A percentile compares a stretch with the other conserved stretches of the same genome.
These are phyloP conservation scores for Thalpophila matura DNA, from an alignment of 2,888 invertebrate genomes.

Conservation along the genomic window DNA sequence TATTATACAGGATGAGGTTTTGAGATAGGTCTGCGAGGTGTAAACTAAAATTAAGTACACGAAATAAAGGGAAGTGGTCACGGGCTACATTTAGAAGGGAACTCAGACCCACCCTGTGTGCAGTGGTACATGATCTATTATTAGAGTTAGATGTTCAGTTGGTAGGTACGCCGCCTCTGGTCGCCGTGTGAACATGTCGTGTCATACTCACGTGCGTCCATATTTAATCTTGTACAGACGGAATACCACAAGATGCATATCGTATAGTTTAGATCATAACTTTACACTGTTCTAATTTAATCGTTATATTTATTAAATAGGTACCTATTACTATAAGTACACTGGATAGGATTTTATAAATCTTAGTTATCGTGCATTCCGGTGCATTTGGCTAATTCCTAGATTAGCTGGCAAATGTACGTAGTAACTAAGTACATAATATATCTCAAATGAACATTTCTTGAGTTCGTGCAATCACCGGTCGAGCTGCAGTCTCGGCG, in stretches of 20 bases:
- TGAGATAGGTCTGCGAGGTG: neutral
- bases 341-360: slow-evolving; percentile 2
- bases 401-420: neutral
- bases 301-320: slow-evolving; percentile 6
- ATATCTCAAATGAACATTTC: neutral
- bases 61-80: neutral
- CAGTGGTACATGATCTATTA: neutral
- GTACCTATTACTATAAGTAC: neutral
- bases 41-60: neutral
- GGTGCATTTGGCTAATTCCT: neutral
- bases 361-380: slow-evolving; percentile 12
- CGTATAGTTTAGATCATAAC: slow-evolving; percentile 1
- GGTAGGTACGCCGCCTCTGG: too few species aligned
- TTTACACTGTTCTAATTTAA: slow-evolving; percentile 1
- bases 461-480: slow-evolving; percentile 28
- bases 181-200: slow-evolving; percentile 27
- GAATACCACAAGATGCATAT: slow-evolving; percentile 14
- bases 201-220: slow-evolving; percentile 47
- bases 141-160: neutral
- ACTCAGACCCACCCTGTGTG: neutral
- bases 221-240: neutral
- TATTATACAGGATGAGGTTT: neutral
- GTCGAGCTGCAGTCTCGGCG: neutral
- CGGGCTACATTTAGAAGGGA: neutral
- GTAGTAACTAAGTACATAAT: slow-evolving; percentile 1